Percentiles rank a stretch among this genome's conserved stretches.
Evolutionary conservation across 2,113 vertebrate genomes (phyloP).

Genomic region (Aegithalos caudatus): DNA sequence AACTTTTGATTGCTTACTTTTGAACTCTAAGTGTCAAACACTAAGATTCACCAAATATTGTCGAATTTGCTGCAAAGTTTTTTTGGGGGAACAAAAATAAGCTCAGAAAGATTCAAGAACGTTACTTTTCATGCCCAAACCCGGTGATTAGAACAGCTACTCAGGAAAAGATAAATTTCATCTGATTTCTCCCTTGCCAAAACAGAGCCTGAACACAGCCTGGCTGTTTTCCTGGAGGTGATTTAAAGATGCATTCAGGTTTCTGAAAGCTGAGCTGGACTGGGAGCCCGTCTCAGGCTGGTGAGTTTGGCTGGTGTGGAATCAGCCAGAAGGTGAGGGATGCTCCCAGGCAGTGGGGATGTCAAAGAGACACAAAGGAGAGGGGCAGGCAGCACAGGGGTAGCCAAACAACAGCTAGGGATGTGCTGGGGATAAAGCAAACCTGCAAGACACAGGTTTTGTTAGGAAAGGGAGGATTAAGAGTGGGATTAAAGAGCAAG

Average conservation of each 20-base stretch:
- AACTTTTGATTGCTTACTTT: background rate
- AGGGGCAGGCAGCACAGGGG: background rate
- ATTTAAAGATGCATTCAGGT: rapidly evolving
- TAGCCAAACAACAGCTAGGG: background rate
- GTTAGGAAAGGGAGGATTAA: background rate
- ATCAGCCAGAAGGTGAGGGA: background rate
- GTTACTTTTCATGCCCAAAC: background rate
- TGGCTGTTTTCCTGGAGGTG: background rate
- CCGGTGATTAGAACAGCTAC: background rate
- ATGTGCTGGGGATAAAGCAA: background rate
- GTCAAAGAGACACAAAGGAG: background rate
- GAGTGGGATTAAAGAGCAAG: background rate
- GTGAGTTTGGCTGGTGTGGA: background rate
- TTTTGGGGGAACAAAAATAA: rapidly evolving
- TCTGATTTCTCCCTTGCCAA: background rate
- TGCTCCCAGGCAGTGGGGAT: background rate
- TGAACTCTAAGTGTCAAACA: background rate
- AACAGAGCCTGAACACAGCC: background rate
- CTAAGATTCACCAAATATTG: background rate
- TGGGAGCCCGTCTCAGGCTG: background rate
- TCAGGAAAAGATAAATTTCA: background rate
- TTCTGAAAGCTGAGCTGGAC: background rate
- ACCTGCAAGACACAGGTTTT: background rate
- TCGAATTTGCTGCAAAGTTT: background rate
- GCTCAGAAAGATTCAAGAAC: background rate